Base-by-base conservation (phyloP, 2,888 invertebrate species). In the Pachliopta kotzebuea region DNA sequence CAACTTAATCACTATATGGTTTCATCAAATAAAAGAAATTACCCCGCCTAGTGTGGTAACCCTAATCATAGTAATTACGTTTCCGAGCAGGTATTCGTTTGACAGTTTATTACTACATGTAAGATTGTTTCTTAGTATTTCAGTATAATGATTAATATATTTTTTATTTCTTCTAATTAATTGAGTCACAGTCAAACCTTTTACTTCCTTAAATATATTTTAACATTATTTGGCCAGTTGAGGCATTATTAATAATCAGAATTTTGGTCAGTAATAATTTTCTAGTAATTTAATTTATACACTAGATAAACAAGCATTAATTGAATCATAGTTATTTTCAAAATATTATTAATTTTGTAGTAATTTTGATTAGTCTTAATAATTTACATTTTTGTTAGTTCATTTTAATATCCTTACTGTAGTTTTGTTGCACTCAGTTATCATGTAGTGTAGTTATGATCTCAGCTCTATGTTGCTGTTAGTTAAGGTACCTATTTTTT, bases 251-350 rank as follows among this genome's bases (percentile, higher is more conserved):
- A 65, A 60, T 66, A 50, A 31, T 29, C 50, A 56, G 60, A 62
- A 67, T 69, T 68, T 69, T 70, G 73, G 75, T 72, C 75, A 76
- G 75, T 76, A 45, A 45, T n/a, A 45, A n/a, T 45, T 45, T 42
- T 42, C 4, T 42, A 42, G 4, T 42, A 18, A 42, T 42, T 42
- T 42, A 4, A 42, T 42, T 42, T 42, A 42, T 4, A 42, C 18
- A 42, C 11, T 31, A 31, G 11, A 31, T 31, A 31, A 31, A 31
- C 31, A 31, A 31, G 11, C 31, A 31, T 31, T 31, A 31, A 31
- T 31, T 9, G 11, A 31, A 31, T 31, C 9, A 11, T 9, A 31
- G 31, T 31, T 31, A 31, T 31, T 11, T 1, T 11, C 1, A 31
- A 1, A 31, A 31, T 31, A 31, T 31, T 31, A 31, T 31, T 53